Percentiles rank a stretch among this genome's conserved stretches.
Evolutionary conservation across 2,888 invertebrate genomes (phyloP).

Genomic region (Chrysomela aeneicollis): DNA sequence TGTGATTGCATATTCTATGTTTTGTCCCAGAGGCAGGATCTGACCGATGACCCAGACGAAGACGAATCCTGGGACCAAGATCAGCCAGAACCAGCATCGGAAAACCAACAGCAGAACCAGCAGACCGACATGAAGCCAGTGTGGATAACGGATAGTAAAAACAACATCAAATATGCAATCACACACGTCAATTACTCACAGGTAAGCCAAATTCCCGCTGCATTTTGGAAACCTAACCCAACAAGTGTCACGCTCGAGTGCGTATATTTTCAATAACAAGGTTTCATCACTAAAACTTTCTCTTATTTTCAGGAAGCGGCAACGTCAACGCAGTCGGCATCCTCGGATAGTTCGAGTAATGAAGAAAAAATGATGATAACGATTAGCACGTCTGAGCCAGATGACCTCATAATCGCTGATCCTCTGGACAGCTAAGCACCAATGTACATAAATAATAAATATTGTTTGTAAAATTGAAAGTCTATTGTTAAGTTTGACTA

Average conservation of each 20-base stretch:
- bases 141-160: slow-evolving; percentile 59
- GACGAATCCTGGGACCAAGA: slow-evolving; percentile 45
- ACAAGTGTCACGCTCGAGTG: neutral
- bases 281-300: too few relatives aligned
- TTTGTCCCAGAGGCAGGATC: slow-evolving; percentile 49
- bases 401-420: slow-evolving; percentile 60
- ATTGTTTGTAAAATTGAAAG: slow-evolving; percentile 34
- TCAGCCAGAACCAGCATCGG: slow-evolving; percentile 35
- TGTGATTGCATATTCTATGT: slow-evolving; percentile 1
- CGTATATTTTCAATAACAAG: too few relatives aligned
- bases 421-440: slow-evolving; percentile 62
- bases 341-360: slow-evolving; percentile 74
- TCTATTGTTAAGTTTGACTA: slow-evolving; percentile 21
- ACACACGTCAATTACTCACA: slow-evolving; percentile 61
- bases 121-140: slow-evolving; percentile 52
- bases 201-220: slow-evolving; percentile 48
- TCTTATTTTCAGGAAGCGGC: slow-evolving; percentile 74
- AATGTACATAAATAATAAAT: slow-evolving; percentile 33
- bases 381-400: slow-evolving; percentile 68
- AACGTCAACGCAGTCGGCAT: slow-evolving; percentile 76
- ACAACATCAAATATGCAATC: slow-evolving; percentile 60
- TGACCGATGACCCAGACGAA: slow-evolving; percentile 40
- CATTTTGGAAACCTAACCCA: neutral
- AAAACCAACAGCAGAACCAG: slow-evolving; percentile 31
- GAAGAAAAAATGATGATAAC: slow-evolving; percentile 82